Percentiles rank a stretch among this genome's conserved stretches.
These are phyloP conservation scores for Pseudochirops corinnae DNA, from an alignment of 2,797 vertebrate genomes.

Conservation along the genomic window DNA sequence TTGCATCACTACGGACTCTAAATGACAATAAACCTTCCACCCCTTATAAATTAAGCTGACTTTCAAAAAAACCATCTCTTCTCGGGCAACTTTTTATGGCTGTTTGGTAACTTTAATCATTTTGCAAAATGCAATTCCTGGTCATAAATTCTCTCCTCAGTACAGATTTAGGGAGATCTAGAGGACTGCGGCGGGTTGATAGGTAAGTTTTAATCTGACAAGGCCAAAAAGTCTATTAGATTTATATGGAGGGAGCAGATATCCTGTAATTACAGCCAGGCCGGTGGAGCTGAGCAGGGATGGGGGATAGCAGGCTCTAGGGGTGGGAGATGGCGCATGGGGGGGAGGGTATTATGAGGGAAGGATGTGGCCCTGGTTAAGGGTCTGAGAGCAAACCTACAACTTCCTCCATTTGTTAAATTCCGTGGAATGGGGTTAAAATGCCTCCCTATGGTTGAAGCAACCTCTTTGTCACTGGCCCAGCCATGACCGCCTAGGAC, in stretches of 20 bases:
- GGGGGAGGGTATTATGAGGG: background rate
- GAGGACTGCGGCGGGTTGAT: constrained; percentile 87
- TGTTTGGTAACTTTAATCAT: constrained; percentile 90
- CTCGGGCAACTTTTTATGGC: constrained; percentile 89
- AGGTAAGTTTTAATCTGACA: constrained; percentile 89
- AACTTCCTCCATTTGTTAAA: background rate
- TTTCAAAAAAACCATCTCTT: constrained; percentile 85
- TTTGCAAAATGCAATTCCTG: constrained; percentile 88
- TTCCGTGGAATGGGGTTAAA: background rate
- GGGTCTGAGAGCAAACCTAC: constrained; percentile 57
- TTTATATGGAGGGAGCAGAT: constrained; percentile 86
- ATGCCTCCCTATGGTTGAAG: background rate
- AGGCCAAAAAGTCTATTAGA: constrained; percentile 87
- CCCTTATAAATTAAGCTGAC: constrained; percentile 89
- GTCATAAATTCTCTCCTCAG: constrained; percentile 87
- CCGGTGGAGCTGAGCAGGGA: constrained; percentile 53
- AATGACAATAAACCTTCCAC: constrained; percentile 89
- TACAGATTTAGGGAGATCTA: constrained; percentile 88
- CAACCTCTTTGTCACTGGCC: constrained; percentile 43
- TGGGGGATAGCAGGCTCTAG: background rate
- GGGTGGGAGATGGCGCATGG: background rate
- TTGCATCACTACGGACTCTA: constrained; percentile 85
- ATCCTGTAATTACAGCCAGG: constrained; percentile 85
- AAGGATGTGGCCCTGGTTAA: constrained; percentile 57
- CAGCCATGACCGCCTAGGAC: constrained; percentile 30